Base-by-base conservation (phyloP, 2,113 vertebrate species). In the Labeo catla region DNA sequence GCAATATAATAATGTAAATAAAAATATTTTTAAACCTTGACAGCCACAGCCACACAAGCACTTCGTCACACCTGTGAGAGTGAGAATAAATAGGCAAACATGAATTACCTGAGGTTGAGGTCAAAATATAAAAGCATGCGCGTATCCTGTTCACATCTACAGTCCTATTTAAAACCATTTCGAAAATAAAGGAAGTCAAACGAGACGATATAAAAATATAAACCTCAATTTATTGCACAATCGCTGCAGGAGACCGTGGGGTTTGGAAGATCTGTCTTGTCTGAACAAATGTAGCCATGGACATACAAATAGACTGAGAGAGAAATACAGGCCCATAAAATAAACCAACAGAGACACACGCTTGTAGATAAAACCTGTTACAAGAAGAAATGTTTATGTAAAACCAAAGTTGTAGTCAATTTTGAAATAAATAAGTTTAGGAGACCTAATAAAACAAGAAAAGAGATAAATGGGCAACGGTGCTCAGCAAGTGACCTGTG, bases 181-280 rank as follows among this genome's bases (percentile, higher is more conserved):
- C 74, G 7, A 80, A 85, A 88, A 91, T 21, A 36, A 88, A 47
- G 87, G 6, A 23, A 21, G 45, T 8, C 73, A 45, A 45, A 2
- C 86, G 85, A 79, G 89, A 74, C 28, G 3, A 45, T 89, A 92
- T 94, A 94, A 93, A 95, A 95, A 95, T 95, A 95, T 95, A 95
- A 87, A 95, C 91, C 93, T 95, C 90, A 91, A 91, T 95, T 91
- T 95, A 95, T 95, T 95, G 94, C 94, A 95, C 94, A 95, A 94
- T 94, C 89, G 90, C 93, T 93, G 93, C 92, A 93, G 94, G 93
- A 94, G 93, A 92, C 92, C 89, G 86, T 90, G 90, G 92, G 93
- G 91, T 93, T 90, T 85, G 89, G 87, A 92, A 91, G 93, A 93
- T 91, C 94, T 93, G 93, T 93, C 92, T 61, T 93, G 92, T 93